A percentile compares a stretch with the other conserved stretches of the same genome.
These are phyloP conservation scores for Trialeurodes vaporariorum DNA, from an alignment of 1,140 invertebrate species.

Conservation along the genomic window DNA sequence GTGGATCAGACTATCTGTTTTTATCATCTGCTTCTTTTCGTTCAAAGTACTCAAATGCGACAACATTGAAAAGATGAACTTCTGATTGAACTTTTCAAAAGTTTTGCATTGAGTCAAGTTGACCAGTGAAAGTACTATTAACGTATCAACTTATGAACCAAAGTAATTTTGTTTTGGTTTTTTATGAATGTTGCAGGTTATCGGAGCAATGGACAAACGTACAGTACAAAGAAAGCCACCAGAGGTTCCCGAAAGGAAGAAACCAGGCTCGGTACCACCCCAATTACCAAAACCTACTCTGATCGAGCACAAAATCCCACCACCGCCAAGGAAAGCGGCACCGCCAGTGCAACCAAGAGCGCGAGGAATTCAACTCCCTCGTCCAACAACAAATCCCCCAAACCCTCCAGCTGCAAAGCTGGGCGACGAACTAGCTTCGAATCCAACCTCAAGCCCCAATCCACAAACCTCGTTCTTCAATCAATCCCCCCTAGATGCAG, in stretches of 20 bases:
- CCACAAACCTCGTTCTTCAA: neutral
- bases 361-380: neutral
- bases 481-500: neutral
- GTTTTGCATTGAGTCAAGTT: too few species aligned
- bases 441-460: neutral
- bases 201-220: too few species aligned
- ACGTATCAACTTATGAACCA: too few species aligned
- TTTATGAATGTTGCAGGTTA: too few species aligned
- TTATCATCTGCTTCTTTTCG: too few species aligned
- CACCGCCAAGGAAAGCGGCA: conserved; percentile 15
- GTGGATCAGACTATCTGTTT: too few species aligned
- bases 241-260: neutral
- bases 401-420: conserved; percentile 23
- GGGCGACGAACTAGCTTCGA: conserved; percentile 14
- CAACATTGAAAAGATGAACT: too few species aligned
- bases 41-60: too few species aligned
- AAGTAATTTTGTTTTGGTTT: too few species aligned
- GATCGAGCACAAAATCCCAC: conserved; percentile 29
- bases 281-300: conserved; percentile 9
- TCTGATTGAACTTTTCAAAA: too few species aligned
- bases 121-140: too few species aligned
- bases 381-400: too few species aligned
- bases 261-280: neutral
- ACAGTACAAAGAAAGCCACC: neutral
- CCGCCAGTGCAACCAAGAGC: neutral